Evolutionary conservation across 1,140 invertebrate species (phyloP), one percentile per base, ranked within the genome.

Genomic region (Batillaria attramentaria): DNA sequence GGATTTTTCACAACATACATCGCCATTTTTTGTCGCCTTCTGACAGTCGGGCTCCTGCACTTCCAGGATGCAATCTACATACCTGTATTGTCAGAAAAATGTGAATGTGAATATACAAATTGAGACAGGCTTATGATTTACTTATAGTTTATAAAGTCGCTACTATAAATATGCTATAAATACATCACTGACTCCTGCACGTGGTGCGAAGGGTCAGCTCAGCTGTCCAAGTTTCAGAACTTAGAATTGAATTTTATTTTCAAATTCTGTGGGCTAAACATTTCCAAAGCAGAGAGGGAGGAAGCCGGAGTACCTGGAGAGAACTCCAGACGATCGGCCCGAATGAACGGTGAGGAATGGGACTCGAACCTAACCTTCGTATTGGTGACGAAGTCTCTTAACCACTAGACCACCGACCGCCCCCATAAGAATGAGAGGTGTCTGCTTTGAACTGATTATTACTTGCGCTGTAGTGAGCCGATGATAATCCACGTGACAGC

Each of bases 401-500:
- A 62, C 31, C n/a, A 6, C 10, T n/a, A 6, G 10, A 13, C 31
- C 10, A 62, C n/a, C 8, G 13, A 62, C n/a, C 28, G 8, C n/a
- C 8, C n/a, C 18, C 57, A n/a, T 62, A n/a, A 6, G 13, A 8
- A n/a, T 13, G 28, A 6, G 28, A 13, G 28, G 6, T 8, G 5
- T 8, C n/a, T 5, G 6, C 5, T 28, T 8, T 28, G 28, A 13
- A n/a, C n/a, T 62, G 57, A 6, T 5, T 31, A 33, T 20, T 33
- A 74, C 72, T 46, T 74, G 33, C 72, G 54, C n/a, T 74, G 46
- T 28, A 74, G 46, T 10, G 28, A 39, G 1, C 46, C 72, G 39
- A 74, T 57, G 43, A 74, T 60, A 31, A 74, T 18, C 72, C 72
- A 74, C 1, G 72, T 74, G 4, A 60, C 13, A 6, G 46, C 72